phyloP scores from a whole-genome alignment of 2,888 invertebrate genomes.

The Epinotia bilunana region DNA sequence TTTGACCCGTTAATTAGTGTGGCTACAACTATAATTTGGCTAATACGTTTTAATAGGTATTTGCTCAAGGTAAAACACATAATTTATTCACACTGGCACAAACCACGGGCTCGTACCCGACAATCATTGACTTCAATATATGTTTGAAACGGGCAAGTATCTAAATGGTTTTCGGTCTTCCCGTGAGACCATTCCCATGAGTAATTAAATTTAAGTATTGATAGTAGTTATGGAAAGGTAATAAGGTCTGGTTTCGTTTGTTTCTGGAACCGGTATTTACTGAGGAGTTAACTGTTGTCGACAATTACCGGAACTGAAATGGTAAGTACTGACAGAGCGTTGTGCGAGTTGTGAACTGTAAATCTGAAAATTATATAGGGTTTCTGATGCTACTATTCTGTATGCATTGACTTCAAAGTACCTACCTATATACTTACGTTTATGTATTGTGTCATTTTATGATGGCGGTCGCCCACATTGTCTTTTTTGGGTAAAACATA shows the following conservation, averaged over 20 bases:
- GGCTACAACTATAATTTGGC: slow-evolving; percentile 37
- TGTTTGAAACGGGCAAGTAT: slow-evolving; percentile 65
- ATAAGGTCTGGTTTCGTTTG: slow-evolving; percentile 49
- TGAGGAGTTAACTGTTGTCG: slow-evolving; percentile 75
- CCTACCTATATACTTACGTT: too few species aligned
- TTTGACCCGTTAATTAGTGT: slow-evolving; percentile 32
- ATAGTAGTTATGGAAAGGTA: slow-evolving; percentile 49
- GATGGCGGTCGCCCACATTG: too few species aligned
- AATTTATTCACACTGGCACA: slow-evolving; percentile 69
- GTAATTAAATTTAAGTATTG: slow-evolving; percentile 61
- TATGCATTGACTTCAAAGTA: background rate
- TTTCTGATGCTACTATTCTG: slow-evolving; percentile 19
- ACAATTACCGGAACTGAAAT: slow-evolving; percentile 66
- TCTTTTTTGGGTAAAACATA: background rate
- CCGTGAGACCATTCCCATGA: slow-evolving; percentile 63
- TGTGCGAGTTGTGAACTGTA: slow-evolving; percentile 51
- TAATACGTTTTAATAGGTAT: slow-evolving; percentile 46
- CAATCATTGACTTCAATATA: slow-evolving; percentile 76
- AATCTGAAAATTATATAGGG: slow-evolving; percentile 54
- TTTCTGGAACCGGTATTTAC: slow-evolving; percentile 66
- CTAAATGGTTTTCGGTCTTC: slow-evolving; percentile 79
- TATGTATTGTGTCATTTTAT: background rate
- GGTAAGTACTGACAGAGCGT: slow-evolving; percentile 49
- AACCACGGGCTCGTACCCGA: slow-evolving; percentile 70
- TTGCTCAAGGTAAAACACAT: slow-evolving; percentile 50